These are phyloP conservation scores for Hylomyscus alleni DNA, from an alignment of 2,797 vertebrate genomes.

Conservation along the genomic window DNA sequence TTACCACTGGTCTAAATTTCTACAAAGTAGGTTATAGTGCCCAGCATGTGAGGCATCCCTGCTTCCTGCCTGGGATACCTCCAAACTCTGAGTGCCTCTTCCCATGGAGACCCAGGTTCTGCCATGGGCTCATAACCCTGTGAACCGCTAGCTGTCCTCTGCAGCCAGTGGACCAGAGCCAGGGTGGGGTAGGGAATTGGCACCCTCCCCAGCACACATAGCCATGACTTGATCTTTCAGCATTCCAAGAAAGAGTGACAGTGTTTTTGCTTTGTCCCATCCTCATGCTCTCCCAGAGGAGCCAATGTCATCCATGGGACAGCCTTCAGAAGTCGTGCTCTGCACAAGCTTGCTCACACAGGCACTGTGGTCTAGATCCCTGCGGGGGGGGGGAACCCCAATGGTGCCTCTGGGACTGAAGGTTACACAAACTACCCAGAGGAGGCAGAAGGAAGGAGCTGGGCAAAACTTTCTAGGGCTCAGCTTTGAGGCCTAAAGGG, in stretches of 20 bases:
- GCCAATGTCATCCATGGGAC: background rate
- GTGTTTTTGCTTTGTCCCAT: background rate
- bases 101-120: background rate
- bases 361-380: background rate
- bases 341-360: background rate
- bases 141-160: background rate
- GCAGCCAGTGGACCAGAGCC: background rate
- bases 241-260: background rate
- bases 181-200: background rate
- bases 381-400: background rate
- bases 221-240: background rate
- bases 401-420: background rate
- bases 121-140: background rate
- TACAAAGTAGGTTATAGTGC: background rate
- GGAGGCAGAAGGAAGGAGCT: background rate
- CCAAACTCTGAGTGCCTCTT: rapidly evolving
- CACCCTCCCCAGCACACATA: background rate
- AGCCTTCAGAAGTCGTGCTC: background rate
- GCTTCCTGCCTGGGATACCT: background rate
- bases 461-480: background rate
- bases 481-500: background rate
- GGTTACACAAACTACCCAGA: background rate
- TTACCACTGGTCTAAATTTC: background rate
- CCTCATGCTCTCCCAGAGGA: background rate
- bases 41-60: background rate